Conservation (phyloP, 2,797 vertebrate species). For the Erpetoichthys calabaricus region DNA sequence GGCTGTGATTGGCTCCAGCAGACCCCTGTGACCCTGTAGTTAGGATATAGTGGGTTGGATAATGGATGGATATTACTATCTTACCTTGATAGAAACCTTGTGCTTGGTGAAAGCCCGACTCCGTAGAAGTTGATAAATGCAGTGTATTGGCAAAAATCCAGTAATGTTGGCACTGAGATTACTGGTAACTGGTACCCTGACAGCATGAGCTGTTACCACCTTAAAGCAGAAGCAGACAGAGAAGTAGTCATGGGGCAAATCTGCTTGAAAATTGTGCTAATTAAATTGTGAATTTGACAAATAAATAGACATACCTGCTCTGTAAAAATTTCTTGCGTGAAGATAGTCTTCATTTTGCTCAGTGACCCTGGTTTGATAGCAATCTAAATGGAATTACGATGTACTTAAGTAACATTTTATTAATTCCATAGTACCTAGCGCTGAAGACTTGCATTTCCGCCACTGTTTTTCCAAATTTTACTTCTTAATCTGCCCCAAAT, state of each 20-base stretch:
- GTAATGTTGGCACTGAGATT: conserved; percentile 90
- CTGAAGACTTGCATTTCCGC: neutral
- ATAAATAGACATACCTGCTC: conserved; percentile 68
- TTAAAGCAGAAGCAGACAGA: conserved; percentile 22
- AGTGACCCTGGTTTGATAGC: conserved; percentile 95
- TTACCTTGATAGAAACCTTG: conserved; percentile 97
- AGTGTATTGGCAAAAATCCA: conserved; percentile 95
- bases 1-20: too few species aligned
- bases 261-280: conserved; percentile 2
- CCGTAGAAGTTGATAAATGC: conserved; percentile 91
- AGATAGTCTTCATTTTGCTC: conserved; percentile 98
- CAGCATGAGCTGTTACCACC: conserved; percentile 97
- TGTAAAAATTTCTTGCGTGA: conserved; percentile 96
- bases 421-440: neutral
- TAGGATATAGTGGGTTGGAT: too few species aligned
- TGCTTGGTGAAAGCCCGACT: conserved; percentile 96
- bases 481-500: too few species aligned
- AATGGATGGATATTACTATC: neutral
- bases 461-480: too few species aligned
- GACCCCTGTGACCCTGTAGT: too few species aligned
- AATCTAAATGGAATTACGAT: conserved; percentile 55
- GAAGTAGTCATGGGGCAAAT: conserved; percentile 3
- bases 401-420: neutral
- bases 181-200: conserved; percentile 88
- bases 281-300: conserved; percentile 8